Percentiles rank a stretch among this genome's conserved stretches.
phyloP scores from a whole-genome alignment of 1,140 invertebrate species.

The Papilio dardanus region DNA sequence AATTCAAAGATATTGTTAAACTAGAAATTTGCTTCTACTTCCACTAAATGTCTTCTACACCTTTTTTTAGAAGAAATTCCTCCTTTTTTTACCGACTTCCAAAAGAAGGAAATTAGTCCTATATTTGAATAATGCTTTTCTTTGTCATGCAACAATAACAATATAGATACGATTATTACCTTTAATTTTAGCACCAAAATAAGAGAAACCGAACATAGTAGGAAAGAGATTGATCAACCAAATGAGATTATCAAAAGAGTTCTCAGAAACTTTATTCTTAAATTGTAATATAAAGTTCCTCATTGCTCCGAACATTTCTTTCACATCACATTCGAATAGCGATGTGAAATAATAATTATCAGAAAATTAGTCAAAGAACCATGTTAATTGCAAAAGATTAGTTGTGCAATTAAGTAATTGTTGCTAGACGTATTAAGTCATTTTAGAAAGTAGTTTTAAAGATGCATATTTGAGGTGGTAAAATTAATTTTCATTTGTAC shows the following conservation, averaged over 20 bases:
- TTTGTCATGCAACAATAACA: neutral
- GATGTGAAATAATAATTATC: neutral
- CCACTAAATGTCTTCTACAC: no score
- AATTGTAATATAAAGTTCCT: conserved; percentile 1
- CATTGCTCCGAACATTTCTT: neutral
- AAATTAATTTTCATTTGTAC: neutral
- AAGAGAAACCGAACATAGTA: neutral
- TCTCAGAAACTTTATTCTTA: neutral
- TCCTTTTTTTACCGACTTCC: no score
- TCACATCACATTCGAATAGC: neutral
- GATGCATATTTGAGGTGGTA: neutral
- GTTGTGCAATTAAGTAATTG: conserved; percentile 18
- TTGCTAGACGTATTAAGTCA: neutral
- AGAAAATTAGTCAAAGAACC: neutral
- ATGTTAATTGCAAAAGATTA: conserved; percentile 10
- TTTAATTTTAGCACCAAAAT: conserved; percentile 9
- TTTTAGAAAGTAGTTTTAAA: neutral
- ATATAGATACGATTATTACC: neutral
- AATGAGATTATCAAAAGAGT: neutral
- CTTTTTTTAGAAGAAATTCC: no score
- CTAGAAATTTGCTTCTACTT: no score
- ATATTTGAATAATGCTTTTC: no score
- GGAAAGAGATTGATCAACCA: neutral
- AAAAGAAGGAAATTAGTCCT: no score
- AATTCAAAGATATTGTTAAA: no score